Evolutionary conservation across 2,797 vertebrate genomes (phyloP).

Genomic region (Molothrus aeneus): DNA sequence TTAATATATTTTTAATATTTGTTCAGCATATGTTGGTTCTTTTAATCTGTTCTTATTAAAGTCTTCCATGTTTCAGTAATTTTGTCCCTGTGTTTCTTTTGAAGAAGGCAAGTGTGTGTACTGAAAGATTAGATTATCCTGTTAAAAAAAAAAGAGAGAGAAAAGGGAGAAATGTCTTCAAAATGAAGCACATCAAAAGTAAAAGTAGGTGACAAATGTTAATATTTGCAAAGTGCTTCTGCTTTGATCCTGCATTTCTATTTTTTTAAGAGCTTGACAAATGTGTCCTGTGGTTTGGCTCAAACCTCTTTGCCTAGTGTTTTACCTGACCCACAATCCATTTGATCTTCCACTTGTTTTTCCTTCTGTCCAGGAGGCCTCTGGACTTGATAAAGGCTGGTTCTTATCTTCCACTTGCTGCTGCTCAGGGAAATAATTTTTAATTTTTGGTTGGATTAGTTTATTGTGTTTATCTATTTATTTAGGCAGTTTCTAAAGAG

Average conservation of each 20-base stretch:
- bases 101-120: conserved; percentile 74
- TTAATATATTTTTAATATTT: conserved; percentile 46
- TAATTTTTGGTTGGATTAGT: neutral
- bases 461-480: neutral
- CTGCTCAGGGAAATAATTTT: conserved; percentile 10
- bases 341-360: conserved; percentile 77
- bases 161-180: conserved; percentile 70
- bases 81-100: conserved; percentile 66
- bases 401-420: conserved; percentile 26
- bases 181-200: conserved; percentile 82
- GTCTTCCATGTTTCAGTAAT: conserved; percentile 46
- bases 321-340: conserved; percentile 73
- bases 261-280: conserved; percentile 83
- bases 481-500: neutral
- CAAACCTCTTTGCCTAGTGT: conserved; percentile 77
- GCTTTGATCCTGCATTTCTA: conserved; percentile 81
- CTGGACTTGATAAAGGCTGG: neutral
- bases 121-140: conserved; percentile 74
- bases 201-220: conserved; percentile 83
- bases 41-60: conserved; percentile 59
- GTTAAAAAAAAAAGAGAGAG: neutral
- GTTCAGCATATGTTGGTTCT: conserved; percentile 13
- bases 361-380: conserved; percentile 47
- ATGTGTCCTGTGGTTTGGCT: conserved; percentile 80
- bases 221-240: conserved; percentile 81